Conservation (phyloP, 2,797 vertebrate species). For the Oryzias sinensis region DNA sequence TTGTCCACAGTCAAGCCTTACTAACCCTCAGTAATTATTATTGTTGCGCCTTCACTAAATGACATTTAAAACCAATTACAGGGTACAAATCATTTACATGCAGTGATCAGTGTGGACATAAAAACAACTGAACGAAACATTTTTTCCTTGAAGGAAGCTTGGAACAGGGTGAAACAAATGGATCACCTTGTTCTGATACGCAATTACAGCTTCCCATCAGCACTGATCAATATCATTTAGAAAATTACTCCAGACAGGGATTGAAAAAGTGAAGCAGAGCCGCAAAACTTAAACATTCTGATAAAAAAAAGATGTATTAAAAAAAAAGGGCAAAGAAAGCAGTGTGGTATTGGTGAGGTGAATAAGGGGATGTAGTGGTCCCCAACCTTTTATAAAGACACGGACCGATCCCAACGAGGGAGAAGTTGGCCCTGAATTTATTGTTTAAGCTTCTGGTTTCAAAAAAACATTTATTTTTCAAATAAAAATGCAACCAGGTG, state of each 20-base stretch:
- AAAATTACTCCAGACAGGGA: constrained; percentile 11
- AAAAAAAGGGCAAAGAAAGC: neutral
- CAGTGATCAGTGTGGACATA: constrained; percentile 30
- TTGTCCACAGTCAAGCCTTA: constrained; percentile 8
- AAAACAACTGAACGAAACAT: constrained; percentile 46
- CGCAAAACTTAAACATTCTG: neutral
- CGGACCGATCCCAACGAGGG: too few species aligned
- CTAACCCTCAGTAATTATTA: constrained; percentile 31
- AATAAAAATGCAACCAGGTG: too few species aligned
- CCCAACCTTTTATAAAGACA: too few species aligned
- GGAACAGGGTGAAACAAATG: constrained; percentile 27
- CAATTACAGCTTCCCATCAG: constrained; percentile 31
- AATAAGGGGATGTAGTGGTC: too few species aligned
- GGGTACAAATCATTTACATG: constrained; percentile 26
- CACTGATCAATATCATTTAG: constrained; percentile 34
- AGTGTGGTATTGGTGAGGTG: neutral
- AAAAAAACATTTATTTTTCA: too few species aligned
- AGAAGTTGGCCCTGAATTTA: too few species aligned
- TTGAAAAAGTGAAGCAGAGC: constrained; percentile 1
- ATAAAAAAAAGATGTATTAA: neutral
- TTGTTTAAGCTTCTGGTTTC: too few species aligned
- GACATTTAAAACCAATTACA: constrained; percentile 45
- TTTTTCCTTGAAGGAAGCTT: constrained; percentile 17
- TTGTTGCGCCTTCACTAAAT: constrained; percentile 42
- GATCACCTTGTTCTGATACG: constrained; percentile 40